phyloP scores from a whole-genome alignment of 1,140 invertebrate genomes.

The Charaxes varanes region DNA sequence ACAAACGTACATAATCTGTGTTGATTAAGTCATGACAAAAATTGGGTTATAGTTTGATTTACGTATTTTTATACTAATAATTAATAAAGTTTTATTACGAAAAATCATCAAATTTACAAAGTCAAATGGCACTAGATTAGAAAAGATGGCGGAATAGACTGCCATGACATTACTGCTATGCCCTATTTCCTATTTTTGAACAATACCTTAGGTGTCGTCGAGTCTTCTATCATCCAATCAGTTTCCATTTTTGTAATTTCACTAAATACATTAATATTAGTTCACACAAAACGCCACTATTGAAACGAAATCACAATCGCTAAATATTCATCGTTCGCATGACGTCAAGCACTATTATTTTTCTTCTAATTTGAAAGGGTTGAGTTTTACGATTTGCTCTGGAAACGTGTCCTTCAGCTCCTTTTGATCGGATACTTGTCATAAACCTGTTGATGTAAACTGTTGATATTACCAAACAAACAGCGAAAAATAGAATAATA shows the following conservation, averaged over 20 bases:
- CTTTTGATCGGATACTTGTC: conserved; percentile 16
- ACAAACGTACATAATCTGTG: neutral
- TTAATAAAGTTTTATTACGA: neutral
- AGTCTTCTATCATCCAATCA: conserved; percentile 69
- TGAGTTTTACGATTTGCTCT: conserved; percentile 23
- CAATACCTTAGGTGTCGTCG: conserved; percentile 59
- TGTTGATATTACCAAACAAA: too few species aligned
- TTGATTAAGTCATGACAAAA: neutral
- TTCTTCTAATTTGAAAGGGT: conserved; percentile 28
- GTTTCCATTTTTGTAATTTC: conserved; percentile 69
- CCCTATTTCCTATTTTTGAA: conserved; percentile 44
- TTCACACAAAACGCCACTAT: conserved; percentile 51
- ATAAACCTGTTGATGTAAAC: too few species aligned
- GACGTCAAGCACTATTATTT: conserved; percentile 64
- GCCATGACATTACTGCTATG: conserved; percentile 58
- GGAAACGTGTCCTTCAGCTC: conserved; percentile 30
- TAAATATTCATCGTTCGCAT: conserved; percentile 62
- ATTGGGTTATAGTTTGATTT: neutral
- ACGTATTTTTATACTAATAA: neutral
- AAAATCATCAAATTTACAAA: conserved; percentile 33
- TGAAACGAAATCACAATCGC: conserved; percentile 52
- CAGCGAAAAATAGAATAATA: too few species aligned
- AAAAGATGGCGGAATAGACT: conserved; percentile 62
- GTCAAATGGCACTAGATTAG: conserved; percentile 24
- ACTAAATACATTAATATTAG: conserved; percentile 65